Conservation (phyloP, 2,113 vertebrate genomes). For the Chloropsis hardwickii region DNA sequence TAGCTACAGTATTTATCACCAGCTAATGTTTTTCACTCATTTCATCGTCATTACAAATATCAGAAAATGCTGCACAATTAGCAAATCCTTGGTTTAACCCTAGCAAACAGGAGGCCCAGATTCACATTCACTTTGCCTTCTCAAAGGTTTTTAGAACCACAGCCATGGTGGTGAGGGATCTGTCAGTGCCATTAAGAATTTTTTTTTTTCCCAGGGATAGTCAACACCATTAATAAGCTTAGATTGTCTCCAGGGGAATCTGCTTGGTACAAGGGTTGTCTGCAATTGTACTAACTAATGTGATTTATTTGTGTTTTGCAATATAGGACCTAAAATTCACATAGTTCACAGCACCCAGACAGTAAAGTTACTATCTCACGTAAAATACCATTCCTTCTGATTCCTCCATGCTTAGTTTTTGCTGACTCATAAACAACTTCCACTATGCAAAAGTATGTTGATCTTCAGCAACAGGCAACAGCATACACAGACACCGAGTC, state of each 20-base stretch:
- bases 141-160: not conserved
- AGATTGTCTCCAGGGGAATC: not conserved
- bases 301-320: not conserved
- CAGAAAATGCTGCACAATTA: not conserved
- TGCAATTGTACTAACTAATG: not conserved
- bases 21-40: not conserved
- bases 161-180: not conserved
- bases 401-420: not conserved
- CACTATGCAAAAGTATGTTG: not conserved
- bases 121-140: not conserved
- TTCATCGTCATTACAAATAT: not conserved
- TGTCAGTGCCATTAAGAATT: not conserved
- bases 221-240: not conserved
- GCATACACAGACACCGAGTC: not conserved
- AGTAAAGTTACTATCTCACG: not conserved
- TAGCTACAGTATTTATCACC: not conserved
- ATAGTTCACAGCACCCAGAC: not conserved
- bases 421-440: not conserved
- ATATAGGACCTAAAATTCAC: not conserved
- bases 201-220: not conserved
- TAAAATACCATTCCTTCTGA: not conserved
- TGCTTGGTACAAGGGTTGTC: not conserved
- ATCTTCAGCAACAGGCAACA: not conserved
- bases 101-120: not conserved
- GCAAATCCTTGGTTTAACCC: not conserved